Conservation (phyloP, 2,888 invertebrate genomes). For the Gymnosoma rotundatum region DNA sequence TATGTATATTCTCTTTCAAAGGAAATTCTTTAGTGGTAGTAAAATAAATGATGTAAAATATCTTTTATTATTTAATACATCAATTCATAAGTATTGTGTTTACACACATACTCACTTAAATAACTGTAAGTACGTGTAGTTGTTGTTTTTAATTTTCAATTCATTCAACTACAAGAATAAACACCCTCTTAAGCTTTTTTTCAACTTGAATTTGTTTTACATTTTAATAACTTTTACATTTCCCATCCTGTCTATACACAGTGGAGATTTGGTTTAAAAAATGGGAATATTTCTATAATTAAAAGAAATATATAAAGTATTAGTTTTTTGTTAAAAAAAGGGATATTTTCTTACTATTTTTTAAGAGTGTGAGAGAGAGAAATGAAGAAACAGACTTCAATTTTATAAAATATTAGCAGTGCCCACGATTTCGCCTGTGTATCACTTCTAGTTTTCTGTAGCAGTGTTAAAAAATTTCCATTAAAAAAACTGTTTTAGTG, state of each 20-base stretch:
- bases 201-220: constrained; percentile 47
- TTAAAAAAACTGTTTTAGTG: too few relatives aligned
- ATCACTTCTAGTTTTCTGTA: too few relatives aligned
- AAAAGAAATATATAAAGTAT: too few relatives aligned
- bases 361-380: too few relatives aligned
- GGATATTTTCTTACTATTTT: too few relatives aligned
- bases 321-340: too few relatives aligned
- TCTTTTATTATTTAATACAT: constrained; percentile 13
- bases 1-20: background rate
- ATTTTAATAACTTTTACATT: constrained; percentile 62
- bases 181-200: constrained; percentile 61
- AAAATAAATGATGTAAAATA: constrained; percentile 1
- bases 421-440: too few relatives aligned
- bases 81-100: background rate
- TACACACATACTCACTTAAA: background rate
- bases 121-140: background rate
- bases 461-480: too few relatives aligned
- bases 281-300: too few relatives aligned
- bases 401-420: too few relatives aligned
- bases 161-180: constrained; percentile 26
- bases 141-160: constrained; percentile 17
- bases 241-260: constrained; percentile 27
- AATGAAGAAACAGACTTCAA: too few relatives aligned
- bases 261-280: too few relatives aligned
- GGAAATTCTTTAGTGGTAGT: background rate